phyloP scores from a whole-genome alignment of 1,140 invertebrate species.

The Drosophila lacertosa region DNA sequence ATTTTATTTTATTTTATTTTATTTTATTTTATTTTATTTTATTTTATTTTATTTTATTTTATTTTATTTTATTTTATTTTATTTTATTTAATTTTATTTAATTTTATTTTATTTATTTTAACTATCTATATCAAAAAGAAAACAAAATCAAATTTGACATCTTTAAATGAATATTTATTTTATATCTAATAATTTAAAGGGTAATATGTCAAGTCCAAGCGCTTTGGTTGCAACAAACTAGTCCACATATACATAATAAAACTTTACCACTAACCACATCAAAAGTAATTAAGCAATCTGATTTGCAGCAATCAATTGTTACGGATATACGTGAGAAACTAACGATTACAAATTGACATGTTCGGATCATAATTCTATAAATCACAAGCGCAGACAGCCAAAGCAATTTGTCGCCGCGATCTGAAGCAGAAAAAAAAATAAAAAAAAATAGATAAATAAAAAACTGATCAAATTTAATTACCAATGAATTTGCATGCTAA shows the following conservation, averaged over 20 bases:
- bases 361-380: conserved; percentile 59
- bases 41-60: too few species aligned
- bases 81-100: too few species aligned
- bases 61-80: too few species aligned
- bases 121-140: too few species aligned
- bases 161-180: too few species aligned
- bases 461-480: conserved; percentile 57
- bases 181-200: too few species aligned
- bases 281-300: conserved; percentile 3
- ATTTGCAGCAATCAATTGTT: conserved; percentile 25
- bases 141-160: too few species aligned
- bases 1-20: too few species aligned
- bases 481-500: conserved; percentile 61
- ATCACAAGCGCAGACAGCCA: conserved; percentile 30
- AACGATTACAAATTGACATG: conserved; percentile 55
- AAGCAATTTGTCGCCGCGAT: conserved; percentile 68
- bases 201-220: background rate
- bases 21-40: too few species aligned
- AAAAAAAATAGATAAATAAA: conserved; percentile 28
- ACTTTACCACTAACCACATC: background rate
- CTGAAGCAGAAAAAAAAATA: conserved; percentile 17
- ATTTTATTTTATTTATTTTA: too few species aligned
- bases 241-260: background rate
- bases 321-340: conserved; percentile 59
- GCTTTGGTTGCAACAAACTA: background rate